A percentile compares a stretch with the other conserved stretches of the same genome.
Conservation (phyloP, 2,113 vertebrate genomes). For the Mirza zaza region DNA sequence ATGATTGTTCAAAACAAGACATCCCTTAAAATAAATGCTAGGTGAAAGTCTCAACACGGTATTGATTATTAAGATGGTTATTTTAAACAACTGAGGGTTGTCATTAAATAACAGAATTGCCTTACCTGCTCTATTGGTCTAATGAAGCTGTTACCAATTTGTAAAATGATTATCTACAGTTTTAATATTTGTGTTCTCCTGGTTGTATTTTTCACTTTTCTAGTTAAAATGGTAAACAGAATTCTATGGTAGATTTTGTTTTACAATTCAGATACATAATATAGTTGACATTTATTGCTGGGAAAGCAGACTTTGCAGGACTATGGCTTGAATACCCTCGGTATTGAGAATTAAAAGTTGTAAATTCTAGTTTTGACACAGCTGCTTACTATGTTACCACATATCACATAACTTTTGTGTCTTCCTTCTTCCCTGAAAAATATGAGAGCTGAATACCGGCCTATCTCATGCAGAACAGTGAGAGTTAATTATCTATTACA, state of each 20-base stretch:
- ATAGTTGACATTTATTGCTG: neutral
- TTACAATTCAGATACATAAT: neutral
- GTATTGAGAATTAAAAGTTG: slow-evolving; percentile 19
- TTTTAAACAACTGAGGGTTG: slow-evolving; percentile 46
- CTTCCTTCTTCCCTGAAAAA: neutral
- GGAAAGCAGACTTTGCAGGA: neutral
- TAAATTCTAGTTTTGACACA: slow-evolving; percentile 28
- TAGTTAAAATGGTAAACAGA: neutral
- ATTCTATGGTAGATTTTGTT: slow-evolving; percentile 24
- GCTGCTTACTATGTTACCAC: neutral
- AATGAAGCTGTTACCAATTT: slow-evolving; percentile 64
- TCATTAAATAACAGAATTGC: slow-evolving; percentile 20
- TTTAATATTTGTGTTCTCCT: slow-evolving; percentile 67
- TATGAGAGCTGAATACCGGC: neutral
- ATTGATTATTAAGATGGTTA: slow-evolving; percentile 70
- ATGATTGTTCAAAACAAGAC: slow-evolving; percentile 86
- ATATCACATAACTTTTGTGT: neutral
- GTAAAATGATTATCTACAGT: slow-evolving; percentile 61
- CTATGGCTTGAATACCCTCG: neutral
- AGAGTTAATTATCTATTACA: neutral
- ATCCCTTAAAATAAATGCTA: slow-evolving; percentile 84
- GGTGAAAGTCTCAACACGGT: slow-evolving; percentile 79
- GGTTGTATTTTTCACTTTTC: slow-evolving; percentile 34
- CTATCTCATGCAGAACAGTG: neutral
- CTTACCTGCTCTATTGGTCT: slow-evolving; percentile 47